Evolutionary conservation across 2,113 vertebrate genomes (phyloP).

Genomic region (Sorex araneus): DNA sequence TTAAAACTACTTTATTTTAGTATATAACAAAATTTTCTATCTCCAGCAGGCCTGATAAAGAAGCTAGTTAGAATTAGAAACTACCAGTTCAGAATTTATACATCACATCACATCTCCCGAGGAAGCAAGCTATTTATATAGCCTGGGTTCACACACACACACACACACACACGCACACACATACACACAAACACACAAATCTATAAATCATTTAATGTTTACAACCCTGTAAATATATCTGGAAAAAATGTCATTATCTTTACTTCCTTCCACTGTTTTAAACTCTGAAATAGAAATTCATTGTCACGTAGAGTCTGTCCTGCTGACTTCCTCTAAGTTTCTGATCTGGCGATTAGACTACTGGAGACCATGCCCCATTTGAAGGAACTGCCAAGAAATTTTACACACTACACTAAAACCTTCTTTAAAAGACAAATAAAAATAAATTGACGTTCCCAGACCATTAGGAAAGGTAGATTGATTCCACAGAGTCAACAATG

Average conservation of each 20-base stretch:
- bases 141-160: neutral
- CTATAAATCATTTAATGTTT: neutral
- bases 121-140: neutral
- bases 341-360: neutral
- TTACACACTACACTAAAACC: neutral
- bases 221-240: neutral
- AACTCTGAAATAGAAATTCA: neutral
- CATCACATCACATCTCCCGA: neutral
- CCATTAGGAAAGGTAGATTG: neutral
- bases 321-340: neutral
- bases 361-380: neutral
- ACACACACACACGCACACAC: neutral
- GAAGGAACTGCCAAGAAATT: neutral
- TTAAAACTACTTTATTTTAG: neutral
- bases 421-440: slow-evolving; percentile 27
- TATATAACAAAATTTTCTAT: neutral
- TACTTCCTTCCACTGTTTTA: slow-evolving; percentile 5
- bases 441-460: neutral
- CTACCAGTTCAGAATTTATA: neutral
- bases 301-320: neutral
- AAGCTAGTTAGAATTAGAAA: slow-evolving; percentile 36
- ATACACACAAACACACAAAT: neutral
- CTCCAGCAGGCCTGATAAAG: slow-evolving; percentile 10
- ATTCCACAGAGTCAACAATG: neutral
- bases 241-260: neutral